phyloP scores from a whole-genome alignment of 2,797 vertebrate species.

The Tokudaia tokunoshimensis region DNA sequence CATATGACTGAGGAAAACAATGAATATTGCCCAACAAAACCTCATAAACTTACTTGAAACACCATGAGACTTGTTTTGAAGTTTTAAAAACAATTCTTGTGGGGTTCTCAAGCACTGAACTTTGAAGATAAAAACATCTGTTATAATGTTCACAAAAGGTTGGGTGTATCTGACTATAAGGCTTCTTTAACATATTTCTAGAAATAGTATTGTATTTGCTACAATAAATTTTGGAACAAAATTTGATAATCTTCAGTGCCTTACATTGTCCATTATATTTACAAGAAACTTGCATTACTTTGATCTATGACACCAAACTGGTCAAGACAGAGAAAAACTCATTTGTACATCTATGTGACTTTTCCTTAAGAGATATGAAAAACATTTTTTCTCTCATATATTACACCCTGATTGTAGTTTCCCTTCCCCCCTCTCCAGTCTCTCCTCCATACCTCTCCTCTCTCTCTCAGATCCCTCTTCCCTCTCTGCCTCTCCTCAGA shows the following conservation, averaged over 20 bases:
- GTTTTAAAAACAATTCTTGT: neutral
- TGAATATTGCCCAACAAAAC: neutral
- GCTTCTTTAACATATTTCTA: neutral
- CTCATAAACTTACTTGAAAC: neutral
- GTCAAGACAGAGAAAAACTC: neutral
- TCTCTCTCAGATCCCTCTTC: neutral
- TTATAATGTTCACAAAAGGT: neutral
- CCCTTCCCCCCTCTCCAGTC: neutral
- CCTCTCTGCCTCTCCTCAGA: neutral
- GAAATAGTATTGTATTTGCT: slow-evolving; percentile 6
- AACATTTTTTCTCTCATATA: neutral
- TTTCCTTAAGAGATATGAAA: neutral
- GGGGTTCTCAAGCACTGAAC: neutral
- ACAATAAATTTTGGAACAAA: slow-evolving; percentile 39
- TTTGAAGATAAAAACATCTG: neutral
- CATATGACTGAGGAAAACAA: neutral
- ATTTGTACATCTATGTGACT: neutral
- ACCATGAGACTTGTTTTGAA: neutral
- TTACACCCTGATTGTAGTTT: neutral
- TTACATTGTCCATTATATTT: slow-evolving; percentile 23
- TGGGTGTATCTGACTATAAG: neutral
- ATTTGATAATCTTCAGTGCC: slow-evolving; percentile 13
- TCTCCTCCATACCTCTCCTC: neutral
- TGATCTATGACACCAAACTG: neutral
- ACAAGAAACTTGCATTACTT: slow-evolving; percentile 38